Base-by-base conservation (phyloP, 2,113 vertebrate species). In the Salvator merianae region DNA sequence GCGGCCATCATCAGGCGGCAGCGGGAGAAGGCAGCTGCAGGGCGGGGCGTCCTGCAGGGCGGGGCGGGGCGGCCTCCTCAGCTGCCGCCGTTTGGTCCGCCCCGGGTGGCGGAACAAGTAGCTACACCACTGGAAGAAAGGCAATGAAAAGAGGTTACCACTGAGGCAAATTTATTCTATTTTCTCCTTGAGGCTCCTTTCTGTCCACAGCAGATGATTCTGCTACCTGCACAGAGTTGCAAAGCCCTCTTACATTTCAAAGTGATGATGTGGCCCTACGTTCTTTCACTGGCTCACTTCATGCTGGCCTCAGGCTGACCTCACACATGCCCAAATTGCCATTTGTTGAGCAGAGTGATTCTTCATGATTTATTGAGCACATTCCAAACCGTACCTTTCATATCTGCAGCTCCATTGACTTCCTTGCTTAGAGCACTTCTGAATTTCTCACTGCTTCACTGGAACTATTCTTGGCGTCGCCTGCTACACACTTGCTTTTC, bases 281-380 rank as follows among this genome's bases (percentile, higher is more conserved):
- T 38, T 72, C 74, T 81, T 68, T 68, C 43, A 74, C 26, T 71
- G 65, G 77, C 38, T 71, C 50, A 62, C 36, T 77, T 69, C 79
- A 82, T 22, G 20, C 38, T 78, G 62, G 28, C 76, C 71, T 66
- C 32, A 74, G 70, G 81, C 59, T 66, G 43, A 47, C 68, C 43
- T 83, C 80, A 43, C 38, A 72, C 43, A 79, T 59, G 75, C 76
- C 81, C 72, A 78, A 79, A 65, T 53, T 78, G 68, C 70, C 10
- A 36, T 79, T 79, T 83, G 32, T 79, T 87, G 28, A 83, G 47
- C 30, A 74, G 86, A 79, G 24, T 83, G 62, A 79, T 72, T 65
- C 32, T 34, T 78, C 28, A 14, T 78, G 68, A 87, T 40, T 73
- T 65, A 65, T 53, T 65, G 26, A 82, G 36, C 26, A 47, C 22